These are phyloP conservation scores for Nyctalus aviator DNA, from an alignment of 2,797 vertebrate species.

Conservation along the genomic window DNA sequence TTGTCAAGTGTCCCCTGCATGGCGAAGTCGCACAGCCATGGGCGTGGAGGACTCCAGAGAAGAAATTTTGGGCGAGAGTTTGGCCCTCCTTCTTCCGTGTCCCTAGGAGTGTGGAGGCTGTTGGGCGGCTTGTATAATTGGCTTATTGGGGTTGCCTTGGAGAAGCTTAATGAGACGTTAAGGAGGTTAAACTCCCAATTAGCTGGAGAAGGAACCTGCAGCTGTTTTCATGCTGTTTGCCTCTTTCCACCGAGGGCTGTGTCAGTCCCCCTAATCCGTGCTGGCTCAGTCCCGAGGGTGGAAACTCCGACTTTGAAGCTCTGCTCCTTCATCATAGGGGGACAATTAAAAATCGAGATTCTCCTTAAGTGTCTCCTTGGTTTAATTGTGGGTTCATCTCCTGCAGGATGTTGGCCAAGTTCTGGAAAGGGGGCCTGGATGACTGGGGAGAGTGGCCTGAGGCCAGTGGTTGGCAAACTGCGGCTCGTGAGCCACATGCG, in stretches of 20 bases:
- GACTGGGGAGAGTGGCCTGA: background rate
- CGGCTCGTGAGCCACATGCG: too few species aligned
- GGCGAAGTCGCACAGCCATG: background rate
- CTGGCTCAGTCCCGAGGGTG: background rate
- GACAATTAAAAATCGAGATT: background rate
- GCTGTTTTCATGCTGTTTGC: background rate
- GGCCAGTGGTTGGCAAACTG: too few species aligned
- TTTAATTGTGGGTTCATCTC: slow-evolving; percentile 1
- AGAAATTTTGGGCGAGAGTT: background rate
- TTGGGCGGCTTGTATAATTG: background rate
- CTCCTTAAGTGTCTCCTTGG: background rate
- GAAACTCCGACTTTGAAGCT: background rate
- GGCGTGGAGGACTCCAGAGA: background rate
- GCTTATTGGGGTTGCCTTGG: background rate
- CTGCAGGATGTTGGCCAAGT: background rate
- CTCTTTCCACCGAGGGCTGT: rapidly evolving
- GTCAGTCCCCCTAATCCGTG: rapidly evolving
- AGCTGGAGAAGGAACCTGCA: background rate
- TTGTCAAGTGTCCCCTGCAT: background rate
- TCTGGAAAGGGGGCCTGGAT: background rate
- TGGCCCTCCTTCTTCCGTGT: too few species aligned
- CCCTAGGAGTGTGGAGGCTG: background rate
- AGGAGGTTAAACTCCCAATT: slow-evolving; percentile 13
- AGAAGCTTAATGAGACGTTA: background rate
- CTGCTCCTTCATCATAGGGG: background rate